A percentile compares a stretch with the other conserved stretches of the same genome.
Evolutionary conservation across 2,888 invertebrate species (phyloP).

Genomic region (Catocala sponsa): DNA sequence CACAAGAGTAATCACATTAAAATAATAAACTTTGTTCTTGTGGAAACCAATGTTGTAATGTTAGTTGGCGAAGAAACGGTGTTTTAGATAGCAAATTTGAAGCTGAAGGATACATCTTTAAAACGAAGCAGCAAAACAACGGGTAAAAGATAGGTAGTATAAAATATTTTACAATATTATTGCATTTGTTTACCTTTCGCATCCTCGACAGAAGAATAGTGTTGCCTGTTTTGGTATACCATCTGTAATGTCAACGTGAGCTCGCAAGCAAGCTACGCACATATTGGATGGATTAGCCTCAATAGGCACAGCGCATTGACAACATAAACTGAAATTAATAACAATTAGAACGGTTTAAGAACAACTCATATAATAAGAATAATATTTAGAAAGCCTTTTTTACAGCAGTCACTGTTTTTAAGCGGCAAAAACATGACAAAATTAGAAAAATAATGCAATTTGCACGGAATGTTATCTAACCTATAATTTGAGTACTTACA

Average conservation of each 20-base stretch:
- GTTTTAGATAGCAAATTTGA: too few relatives aligned
- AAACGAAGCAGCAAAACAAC: too few relatives aligned
- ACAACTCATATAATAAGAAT: too few relatives aligned
- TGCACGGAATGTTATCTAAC: slow-evolving; percentile 22
- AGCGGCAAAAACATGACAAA: too few relatives aligned
- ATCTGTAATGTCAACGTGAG: slow-evolving; percentile 97
- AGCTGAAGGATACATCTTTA: too few relatives aligned
- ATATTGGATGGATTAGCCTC: slow-evolving; percentile 99
- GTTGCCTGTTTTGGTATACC: slow-evolving; percentile 98
- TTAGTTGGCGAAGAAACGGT: too few relatives aligned
- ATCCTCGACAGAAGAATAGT: slow-evolving; percentile 96
- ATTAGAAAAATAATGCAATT: not conserved
- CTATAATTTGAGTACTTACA: slow-evolving; percentile 70
- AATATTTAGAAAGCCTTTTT: too few relatives aligned
- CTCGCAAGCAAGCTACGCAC: slow-evolving; percentile 98
- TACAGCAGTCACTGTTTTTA: too few relatives aligned
- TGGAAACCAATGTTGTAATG: too few relatives aligned
- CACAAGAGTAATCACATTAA: too few relatives aligned
- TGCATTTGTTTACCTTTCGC: slow-evolving; percentile 92
- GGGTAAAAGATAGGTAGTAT: not conserved
- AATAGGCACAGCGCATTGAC: slow-evolving; percentile 97
- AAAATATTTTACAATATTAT: not conserved
- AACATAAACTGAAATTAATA: slow-evolving; percentile 91
- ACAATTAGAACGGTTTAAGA: not conserved
- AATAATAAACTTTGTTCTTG: too few relatives aligned